Percentiles rank a stretch among this genome's conserved stretches.
These are phyloP conservation scores for Anarhynchus alexandrinus DNA, from an alignment of 2,113 vertebrate genomes.

Conservation along the genomic window DNA sequence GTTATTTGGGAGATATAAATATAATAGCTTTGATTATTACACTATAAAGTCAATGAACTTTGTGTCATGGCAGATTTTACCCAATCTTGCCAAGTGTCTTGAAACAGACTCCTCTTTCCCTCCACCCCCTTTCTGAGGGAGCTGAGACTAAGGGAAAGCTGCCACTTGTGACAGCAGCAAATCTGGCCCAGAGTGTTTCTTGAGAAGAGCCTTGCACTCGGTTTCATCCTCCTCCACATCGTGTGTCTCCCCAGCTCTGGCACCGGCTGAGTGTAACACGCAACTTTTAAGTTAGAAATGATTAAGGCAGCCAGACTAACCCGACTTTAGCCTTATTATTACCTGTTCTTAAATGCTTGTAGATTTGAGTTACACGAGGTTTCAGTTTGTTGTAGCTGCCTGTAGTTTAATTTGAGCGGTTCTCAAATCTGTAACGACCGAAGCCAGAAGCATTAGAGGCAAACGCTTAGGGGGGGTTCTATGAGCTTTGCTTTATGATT, in stretches of 20 bases:
- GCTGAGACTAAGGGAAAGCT: conserved; percentile 5
- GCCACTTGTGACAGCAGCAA: conserved; percentile 30
- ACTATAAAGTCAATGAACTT: not conserved
- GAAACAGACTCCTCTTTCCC: not conserved
- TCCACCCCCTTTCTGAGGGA: not conserved
- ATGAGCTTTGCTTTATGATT: not conserved
- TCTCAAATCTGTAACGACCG: not conserved
- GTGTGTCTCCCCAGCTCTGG: not conserved
- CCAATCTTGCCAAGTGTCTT: not conserved
- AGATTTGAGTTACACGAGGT: not conserved
- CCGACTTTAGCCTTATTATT: not conserved
- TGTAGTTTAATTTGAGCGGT: not conserved
- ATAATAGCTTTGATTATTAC: conserved; percentile 8
- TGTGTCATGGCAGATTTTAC: conserved; percentile 17
- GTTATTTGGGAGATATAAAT: conserved; percentile 9
- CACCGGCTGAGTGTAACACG: not conserved
- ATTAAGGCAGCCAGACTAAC: not conserved
- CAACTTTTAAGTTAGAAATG: not conserved
- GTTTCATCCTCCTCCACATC: not conserved
- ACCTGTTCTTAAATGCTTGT: not conserved
- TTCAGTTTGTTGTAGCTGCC: not conserved
- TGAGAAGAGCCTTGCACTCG: not conserved
- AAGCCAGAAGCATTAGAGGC: not conserved
- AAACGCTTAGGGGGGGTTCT: accelerated
- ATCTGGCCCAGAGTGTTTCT: conserved; percentile 6